phyloP scores from a whole-genome alignment of 2,888 invertebrate genomes.

The Petrophora chlorosata region DNA sequence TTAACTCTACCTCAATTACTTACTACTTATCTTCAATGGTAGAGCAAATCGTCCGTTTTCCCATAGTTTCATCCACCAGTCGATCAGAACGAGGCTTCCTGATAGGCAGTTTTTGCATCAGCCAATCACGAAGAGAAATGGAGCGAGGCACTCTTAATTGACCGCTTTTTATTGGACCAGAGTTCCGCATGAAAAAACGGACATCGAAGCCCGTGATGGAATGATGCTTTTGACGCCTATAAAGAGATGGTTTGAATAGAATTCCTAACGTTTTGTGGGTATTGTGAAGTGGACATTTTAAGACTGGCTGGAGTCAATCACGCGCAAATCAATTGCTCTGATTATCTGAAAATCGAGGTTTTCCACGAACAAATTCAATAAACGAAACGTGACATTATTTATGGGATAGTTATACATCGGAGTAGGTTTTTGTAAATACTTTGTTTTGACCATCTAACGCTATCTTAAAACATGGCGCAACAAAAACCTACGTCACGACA shows the following conservation, averaged over 20 bases:
- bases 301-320: no score
- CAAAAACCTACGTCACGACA: conserved; percentile 15
- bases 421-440: not conserved
- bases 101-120: conserved; percentile 54
- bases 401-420: no score
- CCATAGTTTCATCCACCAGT: conserved; percentile 55
- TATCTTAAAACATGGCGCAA: not conserved
- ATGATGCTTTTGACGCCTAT: conserved; percentile 18
- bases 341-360: no score
- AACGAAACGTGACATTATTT: no score
- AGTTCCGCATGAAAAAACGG: conserved; percentile 56
- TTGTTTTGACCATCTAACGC: not conserved
- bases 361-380: no score
- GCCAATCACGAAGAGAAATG: conserved; percentile 67
- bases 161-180: conserved; percentile 49
- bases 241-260: conserved; percentile 2
- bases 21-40: not conserved
- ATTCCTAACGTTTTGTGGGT: not conserved
- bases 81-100: conserved; percentile 65
- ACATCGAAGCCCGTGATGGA: conserved; percentile 21
- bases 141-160: conserved; percentile 67
- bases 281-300: no score
- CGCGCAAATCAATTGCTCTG: no score
- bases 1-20: not conserved
- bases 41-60: conserved; percentile 35